Evolutionary conservation across 2,113 vertebrate species (phyloP).

Genomic region (Recurvirostra avosetta): DNA sequence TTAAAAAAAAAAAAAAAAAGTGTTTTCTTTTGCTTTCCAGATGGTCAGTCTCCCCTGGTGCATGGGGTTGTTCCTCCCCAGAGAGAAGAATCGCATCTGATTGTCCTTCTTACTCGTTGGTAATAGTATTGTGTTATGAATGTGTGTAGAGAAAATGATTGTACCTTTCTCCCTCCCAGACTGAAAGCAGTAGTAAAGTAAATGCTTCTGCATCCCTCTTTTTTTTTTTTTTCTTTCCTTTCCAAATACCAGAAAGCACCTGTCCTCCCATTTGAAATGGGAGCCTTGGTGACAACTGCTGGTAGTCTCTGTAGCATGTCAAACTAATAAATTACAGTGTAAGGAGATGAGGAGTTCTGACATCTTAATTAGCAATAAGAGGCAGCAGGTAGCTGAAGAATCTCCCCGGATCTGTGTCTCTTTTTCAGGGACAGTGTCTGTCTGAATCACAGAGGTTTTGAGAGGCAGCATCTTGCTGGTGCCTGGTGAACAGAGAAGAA

Average conservation of each 20-base stretch:
- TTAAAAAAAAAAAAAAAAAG: neutral
- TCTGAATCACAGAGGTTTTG: neutral
- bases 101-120: neutral
- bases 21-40: neutral
- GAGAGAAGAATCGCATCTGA: accelerated
- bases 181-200: neutral
- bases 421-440: neutral
- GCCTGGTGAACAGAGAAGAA: neutral
- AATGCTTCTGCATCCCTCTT: neutral
- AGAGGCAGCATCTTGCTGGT: neutral
- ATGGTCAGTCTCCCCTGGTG: neutral
- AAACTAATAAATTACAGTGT: slow-evolving; percentile 38
- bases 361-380: slow-evolving; percentile 35
- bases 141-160: neutral
- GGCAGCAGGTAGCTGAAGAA: slow-evolving; percentile 13
- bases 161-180: neutral
- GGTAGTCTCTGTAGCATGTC: neutral
- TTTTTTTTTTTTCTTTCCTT: neutral
- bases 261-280: slow-evolving; percentile 24
- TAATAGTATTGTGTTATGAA: neutral
- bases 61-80: neutral
- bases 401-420: neutral
- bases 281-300: slow-evolving; percentile 23
- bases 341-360: slow-evolving; percentile 4
- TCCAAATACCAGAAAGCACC: neutral